A percentile compares a stretch with the other conserved stretches of the same genome.
phyloP scores from a whole-genome alignment of 2,113 vertebrate genomes.

The Megaleporinus macrocephalus region DNA sequence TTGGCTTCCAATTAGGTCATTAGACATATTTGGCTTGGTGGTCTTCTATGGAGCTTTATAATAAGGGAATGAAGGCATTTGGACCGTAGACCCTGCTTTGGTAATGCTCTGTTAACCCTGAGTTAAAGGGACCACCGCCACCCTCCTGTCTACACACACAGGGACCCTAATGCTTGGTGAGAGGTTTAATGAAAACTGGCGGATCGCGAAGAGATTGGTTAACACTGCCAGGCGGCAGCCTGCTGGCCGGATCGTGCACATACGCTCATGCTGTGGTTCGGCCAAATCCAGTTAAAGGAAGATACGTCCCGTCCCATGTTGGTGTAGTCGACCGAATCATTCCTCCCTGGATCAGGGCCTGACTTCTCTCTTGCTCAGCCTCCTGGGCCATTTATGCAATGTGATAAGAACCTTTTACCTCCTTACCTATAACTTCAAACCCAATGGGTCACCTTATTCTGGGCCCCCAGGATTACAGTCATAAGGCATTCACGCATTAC shows the following conservation, averaged over 20 bases:
- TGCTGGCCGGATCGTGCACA: slow-evolving; percentile 23
- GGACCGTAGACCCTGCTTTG: slow-evolving; percentile 15
- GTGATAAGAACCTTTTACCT: slow-evolving; percentile 10
- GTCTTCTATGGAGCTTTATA: neutral
- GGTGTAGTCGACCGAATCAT: slow-evolving; percentile 31
- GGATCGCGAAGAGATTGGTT: slow-evolving; percentile 55
- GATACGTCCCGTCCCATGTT: slow-evolving; percentile 32
- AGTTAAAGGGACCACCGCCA: slow-evolving; percentile 33
- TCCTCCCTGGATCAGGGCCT: neutral
- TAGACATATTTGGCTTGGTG: no score
- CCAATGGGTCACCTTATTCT: neutral
- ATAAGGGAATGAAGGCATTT: slow-evolving; percentile 25
- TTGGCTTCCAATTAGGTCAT: no score
- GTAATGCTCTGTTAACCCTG: slow-evolving; percentile 45
- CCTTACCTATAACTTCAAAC: neutral
- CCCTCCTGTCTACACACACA: slow-evolving; percentile 24
- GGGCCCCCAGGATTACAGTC: neutral
- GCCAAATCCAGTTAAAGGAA: slow-evolving; percentile 56
- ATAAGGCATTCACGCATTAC: no score
- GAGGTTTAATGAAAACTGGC: slow-evolving; percentile 50
- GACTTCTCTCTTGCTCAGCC: neutral
- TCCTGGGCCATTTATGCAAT: slow-evolving; percentile 4
- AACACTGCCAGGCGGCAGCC: slow-evolving; percentile 36
- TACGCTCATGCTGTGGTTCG: slow-evolving; percentile 31
- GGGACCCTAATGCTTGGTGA: slow-evolving; percentile 43